These are phyloP conservation scores for Chrysodeixis includens DNA, from an alignment of 2,888 invertebrate genomes.

Conservation along the genomic window DNA sequence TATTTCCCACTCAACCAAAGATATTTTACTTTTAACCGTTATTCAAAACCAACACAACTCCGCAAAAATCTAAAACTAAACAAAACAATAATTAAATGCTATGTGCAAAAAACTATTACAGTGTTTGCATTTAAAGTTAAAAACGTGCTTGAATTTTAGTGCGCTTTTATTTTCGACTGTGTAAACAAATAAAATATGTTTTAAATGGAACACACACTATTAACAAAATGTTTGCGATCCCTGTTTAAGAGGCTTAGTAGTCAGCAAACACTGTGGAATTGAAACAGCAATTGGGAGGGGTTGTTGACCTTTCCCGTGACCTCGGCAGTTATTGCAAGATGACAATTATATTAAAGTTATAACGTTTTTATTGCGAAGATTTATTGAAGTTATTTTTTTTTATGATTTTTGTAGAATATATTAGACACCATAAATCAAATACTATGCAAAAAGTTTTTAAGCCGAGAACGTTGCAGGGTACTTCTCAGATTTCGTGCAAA, in stretches of 20 bases:
- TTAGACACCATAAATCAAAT: too few relatives aligned
- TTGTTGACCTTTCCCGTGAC: constrained; percentile 26
- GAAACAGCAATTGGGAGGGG: constrained; percentile 42
- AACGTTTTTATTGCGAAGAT: neutral
- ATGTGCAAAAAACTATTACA: constrained; percentile 1
- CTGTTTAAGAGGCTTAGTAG: constrained; percentile 18
- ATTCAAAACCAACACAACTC: too few relatives aligned
- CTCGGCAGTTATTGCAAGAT: constrained; percentile 13
- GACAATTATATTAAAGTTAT: neutral
- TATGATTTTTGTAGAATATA: too few relatives aligned
- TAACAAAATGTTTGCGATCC: constrained; percentile 34
- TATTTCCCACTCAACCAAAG: too few relatives aligned
- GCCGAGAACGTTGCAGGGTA: too few relatives aligned
- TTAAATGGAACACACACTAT: constrained; percentile 1
- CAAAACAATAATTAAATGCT: neutral
- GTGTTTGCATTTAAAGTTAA: neutral
- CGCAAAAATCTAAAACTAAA: neutral
- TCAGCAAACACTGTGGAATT: constrained; percentile 50
- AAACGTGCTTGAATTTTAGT: neutral
- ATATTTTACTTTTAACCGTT: too few relatives aligned
- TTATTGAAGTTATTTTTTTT: neutral
- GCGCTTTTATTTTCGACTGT: neutral
- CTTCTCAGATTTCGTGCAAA: too few relatives aligned
- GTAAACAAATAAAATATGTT: neutral
- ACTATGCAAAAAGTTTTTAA: too few relatives aligned